These are phyloP conservation scores for Noctilio leporinus DNA, from an alignment of 2,113 vertebrate species.

Conservation along the genomic window DNA sequence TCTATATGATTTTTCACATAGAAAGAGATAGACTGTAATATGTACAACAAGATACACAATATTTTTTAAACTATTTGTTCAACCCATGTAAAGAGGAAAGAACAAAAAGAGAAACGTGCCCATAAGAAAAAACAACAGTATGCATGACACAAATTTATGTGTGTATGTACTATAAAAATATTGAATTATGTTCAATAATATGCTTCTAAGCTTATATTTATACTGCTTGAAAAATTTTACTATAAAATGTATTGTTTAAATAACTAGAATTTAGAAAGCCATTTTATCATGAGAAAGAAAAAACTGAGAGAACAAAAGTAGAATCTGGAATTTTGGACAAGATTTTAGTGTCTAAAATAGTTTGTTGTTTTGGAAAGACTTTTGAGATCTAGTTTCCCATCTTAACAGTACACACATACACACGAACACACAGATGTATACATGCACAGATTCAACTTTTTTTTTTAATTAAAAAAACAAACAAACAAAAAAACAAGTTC, in stretches of 20 bases:
- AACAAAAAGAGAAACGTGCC: background rate
- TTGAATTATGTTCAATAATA: background rate
- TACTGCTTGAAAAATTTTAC: background rate
- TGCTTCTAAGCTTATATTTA: background rate
- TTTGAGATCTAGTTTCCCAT: background rate
- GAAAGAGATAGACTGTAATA: background rate
- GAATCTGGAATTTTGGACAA: background rate
- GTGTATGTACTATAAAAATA: background rate
- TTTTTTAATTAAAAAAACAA: background rate
- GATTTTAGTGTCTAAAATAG: background rate
- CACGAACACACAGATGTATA: background rate
- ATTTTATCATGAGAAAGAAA: background rate
- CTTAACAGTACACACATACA: background rate
- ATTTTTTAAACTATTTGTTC: background rate
- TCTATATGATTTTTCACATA: background rate
- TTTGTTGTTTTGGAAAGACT: background rate
- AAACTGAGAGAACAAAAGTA: background rate
- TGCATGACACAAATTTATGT: background rate
- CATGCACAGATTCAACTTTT: background rate
- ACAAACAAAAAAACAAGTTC: too few relatives aligned
- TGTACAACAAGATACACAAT: background rate
- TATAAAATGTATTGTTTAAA: background rate
- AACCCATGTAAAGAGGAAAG: background rate
- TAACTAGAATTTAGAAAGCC: background rate
- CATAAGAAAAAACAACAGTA: background rate